Percentiles rank a stretch among this genome's conserved stretches.
Conservation (phyloP, 2,797 vertebrate genomes). For the Enteromius fasciolatus region DNA sequence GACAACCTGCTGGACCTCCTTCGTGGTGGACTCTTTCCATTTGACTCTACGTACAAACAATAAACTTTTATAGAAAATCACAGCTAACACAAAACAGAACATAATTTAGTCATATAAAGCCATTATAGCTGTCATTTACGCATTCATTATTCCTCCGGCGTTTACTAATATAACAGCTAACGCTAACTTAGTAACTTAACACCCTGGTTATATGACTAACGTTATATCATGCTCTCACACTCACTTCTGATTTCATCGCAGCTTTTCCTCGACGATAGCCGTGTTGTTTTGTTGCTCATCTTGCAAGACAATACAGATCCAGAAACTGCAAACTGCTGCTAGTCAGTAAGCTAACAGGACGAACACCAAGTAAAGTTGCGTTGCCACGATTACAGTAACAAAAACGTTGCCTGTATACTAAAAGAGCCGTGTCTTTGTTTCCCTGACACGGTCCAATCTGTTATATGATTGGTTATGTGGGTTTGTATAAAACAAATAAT, state of each 20-base stretch:
- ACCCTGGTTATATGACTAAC: neutral
- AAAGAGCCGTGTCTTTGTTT: neutral
- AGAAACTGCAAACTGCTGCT: neutral
- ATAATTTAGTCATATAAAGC: neutral
- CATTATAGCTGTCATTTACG: neutral
- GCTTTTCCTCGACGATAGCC: conserved; percentile 16
- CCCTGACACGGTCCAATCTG: neutral
- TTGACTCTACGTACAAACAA: conserved; percentile 34
- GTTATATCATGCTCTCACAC: neutral
- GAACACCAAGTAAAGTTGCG: neutral
- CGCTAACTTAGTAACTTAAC: too few relatives aligned
- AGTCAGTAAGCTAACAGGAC: neutral
- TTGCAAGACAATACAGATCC: conserved; percentile 14
- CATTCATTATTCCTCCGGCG: neutral
- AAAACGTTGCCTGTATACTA: neutral
- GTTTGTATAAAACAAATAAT: neutral
- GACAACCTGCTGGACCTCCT: conserved; percentile 59
- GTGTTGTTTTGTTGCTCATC: conserved; percentile 58
- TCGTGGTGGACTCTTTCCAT: conserved; percentile 40
- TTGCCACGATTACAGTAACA: neutral
- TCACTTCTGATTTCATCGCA: conserved; percentile 36
- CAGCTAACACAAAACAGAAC: neutral
- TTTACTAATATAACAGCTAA: neutral
- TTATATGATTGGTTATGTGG: neutral
- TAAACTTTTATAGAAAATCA: neutral